A percentile compares a stretch with the other conserved stretches of the same genome.
phyloP scores from a whole-genome alignment of 1,140 invertebrate genomes.

The Drosophila neocordata region DNA sequence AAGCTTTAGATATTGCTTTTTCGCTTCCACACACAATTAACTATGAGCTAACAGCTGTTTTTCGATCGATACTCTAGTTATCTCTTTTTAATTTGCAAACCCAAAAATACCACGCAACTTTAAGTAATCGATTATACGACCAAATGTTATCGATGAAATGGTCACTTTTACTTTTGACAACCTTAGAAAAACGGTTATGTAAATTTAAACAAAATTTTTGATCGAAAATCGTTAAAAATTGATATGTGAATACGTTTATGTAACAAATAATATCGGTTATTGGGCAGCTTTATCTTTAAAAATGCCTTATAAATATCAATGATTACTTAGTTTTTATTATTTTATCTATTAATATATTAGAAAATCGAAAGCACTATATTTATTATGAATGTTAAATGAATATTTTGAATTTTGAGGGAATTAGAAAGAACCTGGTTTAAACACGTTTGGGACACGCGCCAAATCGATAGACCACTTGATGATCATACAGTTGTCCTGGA shows the following conservation, averaged over 20 bases:
- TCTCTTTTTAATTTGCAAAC: background rate
- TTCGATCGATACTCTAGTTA: background rate
- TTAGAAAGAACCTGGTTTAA: constrained; percentile 2
- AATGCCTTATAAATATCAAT: too few relatives aligned
- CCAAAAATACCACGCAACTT: too few relatives aligned
- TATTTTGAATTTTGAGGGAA: background rate
- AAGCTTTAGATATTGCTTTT: background rate
- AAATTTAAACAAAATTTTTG: background rate
- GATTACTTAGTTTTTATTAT: too few relatives aligned
- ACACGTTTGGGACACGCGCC: constrained; percentile 81
- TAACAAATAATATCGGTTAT: too few relatives aligned
- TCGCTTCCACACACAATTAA: background rate
- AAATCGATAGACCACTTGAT: constrained; percentile 85
- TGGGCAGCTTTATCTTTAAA: too few relatives aligned
- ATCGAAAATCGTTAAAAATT: too few relatives aligned
- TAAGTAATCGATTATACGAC: background rate
- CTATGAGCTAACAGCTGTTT: background rate
- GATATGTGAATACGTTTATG: too few relatives aligned
- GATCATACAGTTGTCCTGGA: constrained; percentile 89
- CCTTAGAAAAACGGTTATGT: background rate
- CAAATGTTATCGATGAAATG: background rate
- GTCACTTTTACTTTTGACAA: background rate
- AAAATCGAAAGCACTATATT: too few relatives aligned
- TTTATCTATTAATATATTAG: too few relatives aligned
- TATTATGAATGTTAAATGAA: background rate